Evolutionary conservation across 2,797 vertebrate genomes (phyloP).

Genomic region (Siniperca scherzeri): DNA sequence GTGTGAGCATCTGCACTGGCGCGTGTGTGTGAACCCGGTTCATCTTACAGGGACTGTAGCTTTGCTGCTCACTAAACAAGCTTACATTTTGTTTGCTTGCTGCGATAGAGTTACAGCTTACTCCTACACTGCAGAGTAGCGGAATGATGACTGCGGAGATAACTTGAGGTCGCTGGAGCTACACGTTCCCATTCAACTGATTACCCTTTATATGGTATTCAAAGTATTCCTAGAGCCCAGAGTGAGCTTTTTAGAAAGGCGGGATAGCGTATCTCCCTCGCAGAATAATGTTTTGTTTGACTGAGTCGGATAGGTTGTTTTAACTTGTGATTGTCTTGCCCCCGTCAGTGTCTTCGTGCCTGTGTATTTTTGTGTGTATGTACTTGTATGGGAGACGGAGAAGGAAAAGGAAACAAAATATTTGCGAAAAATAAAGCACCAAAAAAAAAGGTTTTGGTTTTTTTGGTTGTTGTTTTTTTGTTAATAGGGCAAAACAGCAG

Average conservation of each 20-base stretch:
- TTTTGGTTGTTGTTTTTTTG: too few species aligned
- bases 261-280: background rate
- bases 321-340: background rate
- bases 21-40: background rate
- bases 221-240: constrained; percentile 13
- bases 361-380: background rate
- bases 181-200: background rate
- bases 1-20: constrained; percentile 2
- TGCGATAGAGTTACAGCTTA: background rate
- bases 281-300: background rate
- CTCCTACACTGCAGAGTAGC: background rate
- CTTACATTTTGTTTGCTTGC: background rate
- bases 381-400: background rate
- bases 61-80: constrained; percentile 1
- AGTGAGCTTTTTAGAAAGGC: background rate
- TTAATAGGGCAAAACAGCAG: too few species aligned
- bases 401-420: background rate
- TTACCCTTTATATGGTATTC: constrained; percentile 10
- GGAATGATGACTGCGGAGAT: background rate
- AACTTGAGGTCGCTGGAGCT: background rate
- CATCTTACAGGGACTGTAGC: background rate
- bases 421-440: background rate
- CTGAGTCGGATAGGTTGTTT: background rate
- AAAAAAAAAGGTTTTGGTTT: background rate
- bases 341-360: background rate